Base-by-base conservation (phyloP, 1,140 invertebrate genomes). In the Trachymyrmex cornetzi region DNA sequence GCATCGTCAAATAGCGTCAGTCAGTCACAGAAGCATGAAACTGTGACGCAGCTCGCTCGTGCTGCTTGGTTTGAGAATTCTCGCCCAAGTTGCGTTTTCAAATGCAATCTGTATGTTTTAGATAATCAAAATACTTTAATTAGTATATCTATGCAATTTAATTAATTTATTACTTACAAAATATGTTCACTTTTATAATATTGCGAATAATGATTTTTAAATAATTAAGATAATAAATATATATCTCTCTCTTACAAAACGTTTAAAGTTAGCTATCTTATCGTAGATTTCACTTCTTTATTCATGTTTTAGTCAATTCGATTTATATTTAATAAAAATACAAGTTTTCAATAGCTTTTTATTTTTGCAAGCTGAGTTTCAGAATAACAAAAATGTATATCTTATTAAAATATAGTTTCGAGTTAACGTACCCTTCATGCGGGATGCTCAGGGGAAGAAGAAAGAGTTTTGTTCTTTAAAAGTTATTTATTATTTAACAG, bases 401-500 rank as follows among this genome's bases (percentile, higher is more conserved):
- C 27, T 61, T 27, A 44, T 19, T 24, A 24, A 61, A 16, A 61
- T 9, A 24, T 34, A 57, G 2, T 24, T 34, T 77, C 38, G 38
- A 44, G 38, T 44, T 9, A 44, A 12, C 9, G 11, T 16, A 50
- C 48, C 14, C 14, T 50, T 50, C 12, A 50, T 50, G 48, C 48
- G 0, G 19, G n/a, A 57, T 57, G 22, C 12, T 34, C 44, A 4
- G 27, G 19, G 4, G 7, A 1, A 50, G 3, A 1, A 50, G 3
- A 16, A 16, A 30, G 34, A 63, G 16, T 19, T 50, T 66, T 77
- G 55, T 86, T 0, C 81, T 30, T 38, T 61, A 67, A 14, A 67
- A 57, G 19, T 69, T 38, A 38, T 86, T 82, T 67, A 82, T 90
- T 88, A 75, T 86, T 88, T 88, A 85, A 77, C 59, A 30, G 38